Base-by-base conservation (phyloP, 2,797 vertebrate species). In the Falco columbarius region DNA sequence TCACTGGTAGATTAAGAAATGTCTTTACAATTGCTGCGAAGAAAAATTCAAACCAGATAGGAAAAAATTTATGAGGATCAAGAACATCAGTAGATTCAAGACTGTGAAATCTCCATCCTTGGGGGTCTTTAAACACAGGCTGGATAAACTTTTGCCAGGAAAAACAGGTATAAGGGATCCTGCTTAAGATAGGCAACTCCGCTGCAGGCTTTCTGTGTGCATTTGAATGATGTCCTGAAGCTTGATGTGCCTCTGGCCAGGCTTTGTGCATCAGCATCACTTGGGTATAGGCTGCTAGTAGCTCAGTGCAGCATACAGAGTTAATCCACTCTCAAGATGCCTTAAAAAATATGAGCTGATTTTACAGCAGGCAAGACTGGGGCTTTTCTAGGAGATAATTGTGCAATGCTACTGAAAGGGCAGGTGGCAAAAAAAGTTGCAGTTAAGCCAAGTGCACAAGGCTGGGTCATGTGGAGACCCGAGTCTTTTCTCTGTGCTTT, bases 71-170 rank as follows among this genome's bases (percentile, higher is more conserved):
- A 96, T 52, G 77, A 92, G 81, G 59, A 56, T 85, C 67, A 70
- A 80, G 59, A 87, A 86, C 51, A 92, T 82, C 55, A 63, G 30
- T 80, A 91, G 86, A 76, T 62, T 86, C 71, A 81, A 63, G 81
- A 70, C 81, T 81, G 47, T 74, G 81, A 96, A 92, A 80, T 94
- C 59, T 93, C 38, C 74, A 73, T 91, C 63, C 67, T 65, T 96
- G 73, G 76, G 63, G 73, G 80, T 95, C 54, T 93, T 86, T 86
- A 92, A 93, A 89, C 54, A 81, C 27, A 92, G 54, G n/a, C 36
- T 92, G 81, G 83, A 84, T 94, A 88, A 90, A 92, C 12, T 51
- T 71, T n/a, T 72, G 61, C 72, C 80, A 72, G 34, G 29, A 84
- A 90, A 88, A 92, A 72, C 40, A 91, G 73, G 36, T 92, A 68